Evolutionary conservation across 1,140 invertebrate species (phyloP), one percentile per base, ranked within the genome.

Genomic region (Camponotus vicinus): DNA sequence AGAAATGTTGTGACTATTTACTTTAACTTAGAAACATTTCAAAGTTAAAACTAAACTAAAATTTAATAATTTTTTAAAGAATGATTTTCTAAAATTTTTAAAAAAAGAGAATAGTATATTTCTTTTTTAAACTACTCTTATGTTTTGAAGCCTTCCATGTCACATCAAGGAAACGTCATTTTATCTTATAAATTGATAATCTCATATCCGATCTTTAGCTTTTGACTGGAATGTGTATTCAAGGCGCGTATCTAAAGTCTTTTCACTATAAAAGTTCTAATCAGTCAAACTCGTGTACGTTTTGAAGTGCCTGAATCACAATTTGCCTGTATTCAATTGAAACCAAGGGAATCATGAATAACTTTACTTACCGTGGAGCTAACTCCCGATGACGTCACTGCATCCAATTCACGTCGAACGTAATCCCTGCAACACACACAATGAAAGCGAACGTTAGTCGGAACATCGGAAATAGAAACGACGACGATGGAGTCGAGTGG

Each of bases 351-450:
- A 67, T 85, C 79, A 21, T 73, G 40, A 71, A 77, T 59, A 85
- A 71, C 73, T 88, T 76, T 87, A 86, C 90, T 76, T 40, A 91
- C 87, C 85, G 90, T 83, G 77, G 70, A 67, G 61, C 52, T 63
- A 89, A 75, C 71, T 91, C 76, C 85, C 63, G 71, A 75, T 75
- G 87, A 91, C 85, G 87, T 90, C 85, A 87, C 67, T 84, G 71
- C 87, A 89, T 87, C 90, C 87, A 86, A 91, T 89, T 87, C 89
- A 40, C 67, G 71, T 79, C 83, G 86, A 87, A 86, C 70, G 86
- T 83, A 90, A 89, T 87, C 77, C 89, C 89, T 91, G 82, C n/a
- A 91, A 89, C 89, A 91, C 18, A 89, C 40, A 45, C 45, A 61
- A n/a, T 13, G 75, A 59, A 57, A 70, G 59, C 84, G 59, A 85